A percentile compares a stretch with the other conserved stretches of the same genome.
Evolutionary conservation across 2,113 vertebrate genomes (phyloP).

Genomic region (Corythoichthys haematopterus): DNA sequence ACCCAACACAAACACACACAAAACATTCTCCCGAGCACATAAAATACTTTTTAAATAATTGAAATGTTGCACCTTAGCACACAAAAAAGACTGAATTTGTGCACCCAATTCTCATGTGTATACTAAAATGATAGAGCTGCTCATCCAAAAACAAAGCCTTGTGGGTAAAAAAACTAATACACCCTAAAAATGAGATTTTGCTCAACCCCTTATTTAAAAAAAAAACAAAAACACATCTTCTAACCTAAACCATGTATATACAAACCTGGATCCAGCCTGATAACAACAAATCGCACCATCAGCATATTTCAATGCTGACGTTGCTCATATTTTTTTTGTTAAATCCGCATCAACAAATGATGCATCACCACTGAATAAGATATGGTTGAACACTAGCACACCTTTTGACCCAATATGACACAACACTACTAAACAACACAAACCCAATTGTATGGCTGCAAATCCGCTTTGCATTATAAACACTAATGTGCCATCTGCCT

Average conservation of each 20-base stretch:
- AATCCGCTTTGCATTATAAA: constrained; percentile 62
- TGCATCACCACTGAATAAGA: constrained; percentile 24
- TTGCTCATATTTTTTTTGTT: constrained; percentile 39
- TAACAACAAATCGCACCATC: constrained; percentile 58
- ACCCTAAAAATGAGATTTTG: too few relatives aligned
- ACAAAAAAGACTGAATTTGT: neutral
- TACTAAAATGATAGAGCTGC: too few relatives aligned
- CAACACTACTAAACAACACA: constrained; percentile 5
- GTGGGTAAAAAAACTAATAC: too few relatives aligned
- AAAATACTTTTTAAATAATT: too few relatives aligned
- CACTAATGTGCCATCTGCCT: constrained; percentile 68
- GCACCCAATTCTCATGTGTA: neutral
- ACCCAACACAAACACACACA: too few relatives aligned
- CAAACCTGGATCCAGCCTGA: neutral
- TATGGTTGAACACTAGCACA: constrained; percentile 12
- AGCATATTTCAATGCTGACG: constrained; percentile 65
- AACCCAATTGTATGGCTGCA: constrained; percentile 26
- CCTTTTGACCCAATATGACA: constrained; percentile 24
- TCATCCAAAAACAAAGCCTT: too few relatives aligned
- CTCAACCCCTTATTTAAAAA: too few relatives aligned
- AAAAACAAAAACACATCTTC: too few relatives aligned
- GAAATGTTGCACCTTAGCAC: neutral
- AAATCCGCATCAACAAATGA: constrained; percentile 53
- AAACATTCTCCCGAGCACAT: too few relatives aligned
- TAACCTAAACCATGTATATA: too few relatives aligned